Percentiles rank a stretch among this genome's conserved stretches.
Evolutionary conservation across 2,113 vertebrate species (phyloP).

Genomic region (Pituophis catenifer): DNA sequence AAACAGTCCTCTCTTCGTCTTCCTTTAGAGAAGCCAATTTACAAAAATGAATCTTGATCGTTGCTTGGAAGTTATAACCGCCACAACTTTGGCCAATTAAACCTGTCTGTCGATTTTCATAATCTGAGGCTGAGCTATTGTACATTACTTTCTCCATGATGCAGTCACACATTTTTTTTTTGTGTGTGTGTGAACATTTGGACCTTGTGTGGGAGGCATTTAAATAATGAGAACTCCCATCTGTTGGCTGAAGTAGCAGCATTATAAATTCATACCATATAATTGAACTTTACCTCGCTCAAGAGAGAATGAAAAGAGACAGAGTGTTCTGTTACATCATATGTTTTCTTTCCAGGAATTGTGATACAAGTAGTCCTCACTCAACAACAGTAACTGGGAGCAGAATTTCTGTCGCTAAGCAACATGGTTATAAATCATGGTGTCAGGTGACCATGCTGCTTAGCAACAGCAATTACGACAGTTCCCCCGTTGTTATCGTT

Average conservation of each 20-base stretch:
- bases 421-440: neutral
- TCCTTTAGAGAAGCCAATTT: neutral
- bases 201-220: neutral
- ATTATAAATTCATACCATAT: neutral
- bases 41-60: neutral
- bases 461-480: neutral
- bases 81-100: neutral
- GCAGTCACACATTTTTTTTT: neutral
- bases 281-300: neutral
- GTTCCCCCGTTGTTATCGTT: neutral
- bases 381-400: no score
- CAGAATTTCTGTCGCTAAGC: no score
- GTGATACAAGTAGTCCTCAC: no score
- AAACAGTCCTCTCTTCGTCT: neutral
- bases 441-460: neutral
- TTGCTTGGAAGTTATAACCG: neutral
- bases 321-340: neutral
- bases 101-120: neutral
- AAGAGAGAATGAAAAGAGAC: neutral
- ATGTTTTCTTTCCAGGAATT: neutral
- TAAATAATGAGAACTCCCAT: neutral
- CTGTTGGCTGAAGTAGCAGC: neutral
- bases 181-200: neutral
- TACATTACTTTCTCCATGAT: neutral
- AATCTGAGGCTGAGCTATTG: neutral